Evolutionary conservation across 2,113 vertebrate species (phyloP), one percentile per base, ranked within the genome.

Genomic region (Tragelaphus strepsiceros): DNA sequence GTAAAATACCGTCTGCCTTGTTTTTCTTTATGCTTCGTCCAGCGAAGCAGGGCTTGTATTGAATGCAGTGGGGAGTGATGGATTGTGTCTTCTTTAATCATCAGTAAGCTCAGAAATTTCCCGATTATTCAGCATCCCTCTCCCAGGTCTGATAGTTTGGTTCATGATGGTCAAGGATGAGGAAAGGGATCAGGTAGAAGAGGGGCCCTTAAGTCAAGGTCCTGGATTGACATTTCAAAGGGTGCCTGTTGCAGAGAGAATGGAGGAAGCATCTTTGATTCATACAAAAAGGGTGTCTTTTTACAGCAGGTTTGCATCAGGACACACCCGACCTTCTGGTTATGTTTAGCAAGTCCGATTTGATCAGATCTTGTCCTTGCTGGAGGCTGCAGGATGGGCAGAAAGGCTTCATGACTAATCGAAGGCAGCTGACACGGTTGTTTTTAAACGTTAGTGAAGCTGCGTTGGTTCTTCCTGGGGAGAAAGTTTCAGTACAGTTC

Each of bases 281-380:
- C 10, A 3, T 15, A 3, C 7, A 32, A 12, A 74, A 51, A 16
- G 13, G n/a, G 14, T 4, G 3, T 21, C 5, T 0, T 22, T 82
- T 35, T 11, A 21, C 1, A 26, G 58, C 16, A 14, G 59, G 39
- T 84, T 90, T 56, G 15, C 3, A 10, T 51, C 49, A 17, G 88
- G 64, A 49, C 10, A 0, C 0, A 2, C 17, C 4, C 0, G 0
- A 22, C 71, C 56, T 59, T 56, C 53, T 39, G 71, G 62, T 59
- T 81, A 12, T 8, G 0, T 67, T 51, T 51, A 30, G 64, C 7
- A 24, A 46, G 56, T 77, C 43, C 0, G 0, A 7, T 22, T 32
- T 43, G 87, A 59, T 54, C 67, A n/a, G 46, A 51, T 16, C 0
- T n/a, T 56, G 35, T 78, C 78, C 59, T 24, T n/a, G 83, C 46